Percentiles rank a stretch among this genome's conserved stretches.
These are phyloP conservation scores for Scyliorhinus canicula DNA, from an alignment of 2,797 vertebrate species.

Conservation along the genomic window DNA sequence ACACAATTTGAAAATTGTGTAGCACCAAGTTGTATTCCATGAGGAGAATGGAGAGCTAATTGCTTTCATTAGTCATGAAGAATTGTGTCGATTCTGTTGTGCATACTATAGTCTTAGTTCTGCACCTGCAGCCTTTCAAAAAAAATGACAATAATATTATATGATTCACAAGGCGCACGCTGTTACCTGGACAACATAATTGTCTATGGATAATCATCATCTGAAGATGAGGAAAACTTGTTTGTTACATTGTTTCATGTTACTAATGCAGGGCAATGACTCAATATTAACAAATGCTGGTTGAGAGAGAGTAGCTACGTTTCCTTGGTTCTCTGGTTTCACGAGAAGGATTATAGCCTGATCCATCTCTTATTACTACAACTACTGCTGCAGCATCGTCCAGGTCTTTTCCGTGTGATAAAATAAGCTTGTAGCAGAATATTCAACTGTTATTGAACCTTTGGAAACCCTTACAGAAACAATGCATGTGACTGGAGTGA, in stretches of 20 bases:
- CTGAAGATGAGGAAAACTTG: slow-evolving; percentile 10
- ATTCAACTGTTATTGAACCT: not conserved
- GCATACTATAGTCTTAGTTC: slow-evolving; percentile 1
- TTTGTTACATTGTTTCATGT: slow-evolving; percentile 1
- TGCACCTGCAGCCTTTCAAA: slow-evolving; percentile 27
- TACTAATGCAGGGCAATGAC: not conserved
- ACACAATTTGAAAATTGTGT: slow-evolving; percentile 39
- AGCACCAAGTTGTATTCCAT: slow-evolving; percentile 39
- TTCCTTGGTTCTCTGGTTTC: not conserved
- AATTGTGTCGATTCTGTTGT: slow-evolving; percentile 34
- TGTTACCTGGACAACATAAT: slow-evolving; percentile 35
- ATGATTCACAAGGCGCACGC: slow-evolving; percentile 4
- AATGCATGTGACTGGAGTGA: not conserved
- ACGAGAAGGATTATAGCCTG: not conserved
- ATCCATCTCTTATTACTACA: not conserved
- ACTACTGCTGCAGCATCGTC: not conserved
- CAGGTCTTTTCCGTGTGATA: slow-evolving; percentile 8
- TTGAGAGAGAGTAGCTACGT: not conserved
- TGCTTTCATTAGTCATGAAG: slow-evolving; percentile 33
- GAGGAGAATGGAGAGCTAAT: slow-evolving; percentile 32
- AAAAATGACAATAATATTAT: slow-evolving; percentile 20
- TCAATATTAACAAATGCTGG: not conserved
- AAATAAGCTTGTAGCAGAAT: slow-evolving; percentile 39
- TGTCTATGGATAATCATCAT: slow-evolving; percentile 6
- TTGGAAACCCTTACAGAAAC: slow-evolving; percentile 5